These are phyloP conservation scores for Protonemura montana DNA, from an alignment of 2,888 invertebrate species.

Conservation along the genomic window DNA sequence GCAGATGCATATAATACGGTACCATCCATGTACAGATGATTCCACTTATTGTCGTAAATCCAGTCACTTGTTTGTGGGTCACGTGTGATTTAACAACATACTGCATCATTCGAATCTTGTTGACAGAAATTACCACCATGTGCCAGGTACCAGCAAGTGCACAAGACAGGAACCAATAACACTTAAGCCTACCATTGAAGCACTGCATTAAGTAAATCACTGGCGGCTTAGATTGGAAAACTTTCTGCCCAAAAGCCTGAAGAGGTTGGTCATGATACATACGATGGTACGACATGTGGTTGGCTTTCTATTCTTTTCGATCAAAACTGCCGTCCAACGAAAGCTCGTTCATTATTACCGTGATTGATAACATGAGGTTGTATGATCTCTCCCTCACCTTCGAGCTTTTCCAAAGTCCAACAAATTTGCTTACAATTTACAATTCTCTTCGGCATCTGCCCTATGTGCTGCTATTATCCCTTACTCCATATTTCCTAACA, in stretches of 20 bases:
- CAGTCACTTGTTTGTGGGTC: not conserved
- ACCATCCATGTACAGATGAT: not conserved
- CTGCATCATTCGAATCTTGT: not conserved
- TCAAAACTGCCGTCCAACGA: not conserved
- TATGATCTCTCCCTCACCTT: not conserved
- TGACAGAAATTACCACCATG: not conserved
- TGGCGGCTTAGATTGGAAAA: not conserved
- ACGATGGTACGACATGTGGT: not conserved
- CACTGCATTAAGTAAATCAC: not conserved
- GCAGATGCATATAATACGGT: not conserved
- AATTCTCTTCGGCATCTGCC: no score
- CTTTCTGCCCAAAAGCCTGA: slow-evolving; percentile 7
- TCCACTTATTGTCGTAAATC: not conserved
- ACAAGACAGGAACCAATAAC: not conserved
- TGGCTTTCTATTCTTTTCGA: slow-evolving; percentile 5
- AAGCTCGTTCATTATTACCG: not conserved
- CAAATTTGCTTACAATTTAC: not conserved
- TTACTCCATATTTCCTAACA: no score
- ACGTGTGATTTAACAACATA: not conserved
- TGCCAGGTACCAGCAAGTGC: not conserved
- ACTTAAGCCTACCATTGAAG: not conserved
- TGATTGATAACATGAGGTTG: not conserved
- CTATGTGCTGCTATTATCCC: no score
- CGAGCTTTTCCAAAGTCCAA: not conserved
- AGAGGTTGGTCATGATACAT: not conserved